A percentile compares a stretch with the other conserved stretches of the same genome.
phyloP scores from a whole-genome alignment of 2,888 invertebrate species.

The Eumerus sabulonum region DNA sequence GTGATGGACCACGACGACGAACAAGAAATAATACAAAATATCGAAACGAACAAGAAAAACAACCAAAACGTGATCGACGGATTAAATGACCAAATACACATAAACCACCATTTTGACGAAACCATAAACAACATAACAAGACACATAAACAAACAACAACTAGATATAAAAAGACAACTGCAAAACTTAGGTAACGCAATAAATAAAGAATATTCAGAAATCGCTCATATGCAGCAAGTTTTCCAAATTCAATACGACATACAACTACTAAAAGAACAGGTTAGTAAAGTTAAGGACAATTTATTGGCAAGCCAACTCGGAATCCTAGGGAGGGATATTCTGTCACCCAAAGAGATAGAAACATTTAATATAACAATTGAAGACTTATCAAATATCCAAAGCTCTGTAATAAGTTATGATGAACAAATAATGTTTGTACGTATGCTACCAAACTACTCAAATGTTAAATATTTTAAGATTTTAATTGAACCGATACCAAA shows the following conservation, averaged over 20 bases:
- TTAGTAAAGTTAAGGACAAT: slow-evolving; percentile 36
- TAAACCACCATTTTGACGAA: background rate
- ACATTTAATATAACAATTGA: slow-evolving; percentile 30
- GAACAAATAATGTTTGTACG: slow-evolving; percentile 38
- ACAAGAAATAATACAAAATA: slow-evolving; percentile 7
- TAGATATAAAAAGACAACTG: slow-evolving; percentile 14
- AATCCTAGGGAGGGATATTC: slow-evolving; percentile 25
- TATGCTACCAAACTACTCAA: slow-evolving; percentile 43
- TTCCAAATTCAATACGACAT: slow-evolving; percentile 21
- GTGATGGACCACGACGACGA: slow-evolving; percentile 20
- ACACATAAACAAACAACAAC: slow-evolving; percentile 31
- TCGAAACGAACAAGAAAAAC: slow-evolving; percentile 11
- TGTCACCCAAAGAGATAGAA: slow-evolving; percentile 28
- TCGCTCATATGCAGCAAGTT: slow-evolving; percentile 16
- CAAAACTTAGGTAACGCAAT: slow-evolving; percentile 5
- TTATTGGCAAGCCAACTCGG: slow-evolving; percentile 26
- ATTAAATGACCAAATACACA: slow-evolving; percentile 1
- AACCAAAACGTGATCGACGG: slow-evolving; percentile 20
- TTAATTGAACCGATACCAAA: slow-evolving; percentile 41
- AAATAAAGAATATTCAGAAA: slow-evolving; percentile 15
- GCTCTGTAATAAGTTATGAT: slow-evolving; percentile 29
- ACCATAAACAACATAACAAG: background rate
- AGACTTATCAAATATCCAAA: slow-evolving; percentile 40
- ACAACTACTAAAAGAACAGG: slow-evolving; percentile 16
- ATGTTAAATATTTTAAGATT: slow-evolving; percentile 21